phyloP scores from a whole-genome alignment of 2,888 invertebrate species.

The Anticlea derivata region DNA sequence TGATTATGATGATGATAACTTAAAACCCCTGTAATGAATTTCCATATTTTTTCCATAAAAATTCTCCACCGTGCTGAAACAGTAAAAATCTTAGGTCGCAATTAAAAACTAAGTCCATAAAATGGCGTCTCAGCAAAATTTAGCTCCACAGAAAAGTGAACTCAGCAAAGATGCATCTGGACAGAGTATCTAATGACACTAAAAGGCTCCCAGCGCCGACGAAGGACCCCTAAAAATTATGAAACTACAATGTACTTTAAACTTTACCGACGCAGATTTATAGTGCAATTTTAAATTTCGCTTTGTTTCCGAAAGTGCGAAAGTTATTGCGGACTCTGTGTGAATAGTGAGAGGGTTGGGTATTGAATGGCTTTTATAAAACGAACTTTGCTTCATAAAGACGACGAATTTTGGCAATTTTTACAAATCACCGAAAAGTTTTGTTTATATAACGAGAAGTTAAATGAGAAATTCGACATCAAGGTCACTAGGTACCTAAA shows the following conservation, averaged over 20 bases:
- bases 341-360: slow-evolving; percentile 6
- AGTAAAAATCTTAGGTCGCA: no score
- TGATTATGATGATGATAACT: no score
- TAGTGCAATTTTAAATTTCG: slow-evolving; percentile 16
- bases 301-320: slow-evolving; percentile 13
- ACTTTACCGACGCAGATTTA: slow-evolving; percentile 13
- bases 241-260: slow-evolving; percentile 10
- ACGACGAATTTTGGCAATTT: not conserved
- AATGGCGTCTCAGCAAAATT: not conserved
- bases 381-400: slow-evolving; percentile 2
- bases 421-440: not conserved
- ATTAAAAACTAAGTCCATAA: no score
- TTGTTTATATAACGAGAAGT: no score
- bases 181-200: slow-evolving; percentile 12
- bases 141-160: slow-evolving; percentile 4
- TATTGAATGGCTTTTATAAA: slow-evolving; percentile 14
- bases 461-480: no score
- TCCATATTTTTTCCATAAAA: no score
- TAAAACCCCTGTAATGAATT: no score
- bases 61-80: no score
- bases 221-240: slow-evolving; percentile 4
- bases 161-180: slow-evolving; percentile 5
- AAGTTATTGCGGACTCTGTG: slow-evolving; percentile 13
- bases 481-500: no score
- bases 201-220: not conserved